These are phyloP conservation scores for Syrista parreyssii DNA, from an alignment of 2,888 invertebrate genomes.

Conservation along the genomic window DNA sequence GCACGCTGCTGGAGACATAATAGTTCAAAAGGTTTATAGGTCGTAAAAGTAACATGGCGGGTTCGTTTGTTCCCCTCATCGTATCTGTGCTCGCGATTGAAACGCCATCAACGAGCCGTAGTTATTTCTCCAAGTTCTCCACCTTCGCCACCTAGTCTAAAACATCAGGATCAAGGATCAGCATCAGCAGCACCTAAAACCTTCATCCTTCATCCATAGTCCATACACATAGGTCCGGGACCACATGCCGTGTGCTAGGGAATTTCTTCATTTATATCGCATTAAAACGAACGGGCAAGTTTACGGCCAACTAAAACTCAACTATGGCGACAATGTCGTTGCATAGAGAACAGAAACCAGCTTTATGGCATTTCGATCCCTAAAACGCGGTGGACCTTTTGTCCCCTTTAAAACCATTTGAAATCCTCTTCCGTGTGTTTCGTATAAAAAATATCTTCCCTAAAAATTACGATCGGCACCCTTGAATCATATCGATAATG, in stretches of 20 bases:
- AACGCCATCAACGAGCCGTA: not conserved
- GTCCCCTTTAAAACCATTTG: too few species aligned
- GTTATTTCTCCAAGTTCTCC: not conserved
- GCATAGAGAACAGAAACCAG: too few species aligned
- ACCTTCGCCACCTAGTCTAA: not conserved
- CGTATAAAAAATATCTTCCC: too few species aligned
- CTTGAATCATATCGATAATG: too few species aligned
- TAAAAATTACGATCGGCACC: too few species aligned
- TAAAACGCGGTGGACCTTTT: too few species aligned
- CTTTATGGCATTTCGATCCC: too few species aligned
- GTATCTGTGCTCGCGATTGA: not conserved
- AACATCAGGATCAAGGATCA: too few species aligned
- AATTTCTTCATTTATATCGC: constrained; percentile 41
- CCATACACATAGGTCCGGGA: constrained; percentile 8
- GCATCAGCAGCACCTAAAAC: too few species aligned
- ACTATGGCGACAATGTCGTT: constrained; percentile 35
- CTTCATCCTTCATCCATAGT: too few species aligned
- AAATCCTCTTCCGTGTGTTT: too few species aligned
- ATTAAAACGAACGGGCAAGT: constrained; percentile 29
- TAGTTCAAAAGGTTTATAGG: constrained; percentile 41
- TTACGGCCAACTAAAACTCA: constrained; percentile 25
- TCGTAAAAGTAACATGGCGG: constrained; percentile 35
- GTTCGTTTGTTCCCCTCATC: not conserved
- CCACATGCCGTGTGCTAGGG: constrained; percentile 35
- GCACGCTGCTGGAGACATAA: constrained; percentile 11